Conservation (phyloP, 2,888 invertebrate species). For the Aleiodes alternator region DNA sequence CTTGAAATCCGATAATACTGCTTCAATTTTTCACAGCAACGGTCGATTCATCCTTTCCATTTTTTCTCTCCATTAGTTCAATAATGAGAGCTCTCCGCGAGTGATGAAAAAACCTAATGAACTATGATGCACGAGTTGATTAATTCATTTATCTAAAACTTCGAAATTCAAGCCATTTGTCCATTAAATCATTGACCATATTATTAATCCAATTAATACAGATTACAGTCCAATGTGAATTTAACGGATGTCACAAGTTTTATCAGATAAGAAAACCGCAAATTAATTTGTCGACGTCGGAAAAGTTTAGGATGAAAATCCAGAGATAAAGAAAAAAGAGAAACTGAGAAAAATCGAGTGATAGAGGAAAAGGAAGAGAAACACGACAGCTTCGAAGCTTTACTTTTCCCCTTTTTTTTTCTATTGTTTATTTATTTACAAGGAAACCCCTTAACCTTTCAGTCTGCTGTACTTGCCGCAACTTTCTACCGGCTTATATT, state of each 20-base stretch:
- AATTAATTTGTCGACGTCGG: conserved; percentile 45
- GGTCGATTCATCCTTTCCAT: too few species aligned
- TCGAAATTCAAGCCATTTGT: neutral
- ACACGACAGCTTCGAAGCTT: conserved; percentile 31
- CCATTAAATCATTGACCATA: conserved; percentile 1
- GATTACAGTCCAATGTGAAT: conserved; percentile 23
- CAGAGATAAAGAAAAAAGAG: neutral
- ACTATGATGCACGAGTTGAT: neutral
- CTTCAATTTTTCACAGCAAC: too few species aligned
- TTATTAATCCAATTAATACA: conserved; percentile 43
- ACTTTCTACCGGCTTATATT: conserved; percentile 67
- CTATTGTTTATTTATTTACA: conserved; percentile 71
- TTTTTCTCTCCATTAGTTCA: neutral
- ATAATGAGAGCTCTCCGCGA: neutral
- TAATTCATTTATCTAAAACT: conserved; percentile 15
- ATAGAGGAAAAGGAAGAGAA: conserved; percentile 19
- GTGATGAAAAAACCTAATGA: neutral
- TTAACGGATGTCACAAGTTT: conserved; percentile 37
- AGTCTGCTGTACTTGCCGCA: conserved; percentile 43
- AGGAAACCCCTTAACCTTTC: conserved; percentile 64
- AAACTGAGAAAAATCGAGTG: neutral
- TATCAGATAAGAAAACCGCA: conserved; percentile 29
- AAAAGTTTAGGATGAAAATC: conserved; percentile 20
- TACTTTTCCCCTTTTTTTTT: conserved; percentile 42
- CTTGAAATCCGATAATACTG: too few species aligned